Evolutionary conservation across 2,888 invertebrate species (phyloP).

Genomic region (Noctuana brunneofusca): DNA sequence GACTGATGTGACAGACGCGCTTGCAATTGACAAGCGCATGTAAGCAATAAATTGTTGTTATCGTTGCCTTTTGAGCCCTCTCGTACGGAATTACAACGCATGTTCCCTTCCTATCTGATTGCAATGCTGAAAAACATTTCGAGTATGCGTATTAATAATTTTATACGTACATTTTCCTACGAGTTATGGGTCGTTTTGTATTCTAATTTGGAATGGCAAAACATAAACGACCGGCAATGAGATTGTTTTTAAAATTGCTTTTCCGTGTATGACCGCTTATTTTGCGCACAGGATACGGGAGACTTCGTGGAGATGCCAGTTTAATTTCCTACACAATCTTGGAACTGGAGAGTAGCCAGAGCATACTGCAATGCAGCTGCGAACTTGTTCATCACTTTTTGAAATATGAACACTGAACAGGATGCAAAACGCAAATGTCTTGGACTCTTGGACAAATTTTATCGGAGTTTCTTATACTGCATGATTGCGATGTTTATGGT

Average conservation of each 20-base stretch:
- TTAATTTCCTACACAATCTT: slow-evolving; percentile 73
- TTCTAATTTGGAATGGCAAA: slow-evolving; percentile 45
- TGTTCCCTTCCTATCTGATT: slow-evolving; percentile 40
- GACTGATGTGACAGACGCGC: slow-evolving; percentile 41
- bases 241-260: slow-evolving; percentile 40
- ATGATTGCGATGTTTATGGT: slow-evolving; percentile 30
- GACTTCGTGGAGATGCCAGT: slow-evolving; percentile 52
- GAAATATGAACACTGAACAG: slow-evolving; percentile 15
- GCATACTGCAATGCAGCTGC: slow-evolving; percentile 63
- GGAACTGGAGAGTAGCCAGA: slow-evolving; percentile 72
- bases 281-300: slow-evolving; percentile 35
- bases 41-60: slow-evolving; percentile 55
- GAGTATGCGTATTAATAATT: slow-evolving; percentile 38
- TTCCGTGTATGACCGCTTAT: slow-evolving; percentile 35
- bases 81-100: slow-evolving; percentile 31
- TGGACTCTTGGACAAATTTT: slow-evolving; percentile 7
- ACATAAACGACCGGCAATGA: slow-evolving; percentile 34
- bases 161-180: slow-evolving; percentile 41
- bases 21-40: slow-evolving; percentile 56
- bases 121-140: slow-evolving; percentile 29
- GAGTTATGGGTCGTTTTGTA: slow-evolving; percentile 42
- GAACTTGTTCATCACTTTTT: slow-evolving; percentile 35
- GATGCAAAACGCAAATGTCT: slow-evolving; percentile 9
- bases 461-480: slow-evolving; percentile 8
- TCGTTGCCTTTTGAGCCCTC: slow-evolving; percentile 43